These are phyloP conservation scores for Anthopleura sola DNA, from an alignment of 64 coral and sea anemone genomes.

Conservation along the genomic window DNA sequence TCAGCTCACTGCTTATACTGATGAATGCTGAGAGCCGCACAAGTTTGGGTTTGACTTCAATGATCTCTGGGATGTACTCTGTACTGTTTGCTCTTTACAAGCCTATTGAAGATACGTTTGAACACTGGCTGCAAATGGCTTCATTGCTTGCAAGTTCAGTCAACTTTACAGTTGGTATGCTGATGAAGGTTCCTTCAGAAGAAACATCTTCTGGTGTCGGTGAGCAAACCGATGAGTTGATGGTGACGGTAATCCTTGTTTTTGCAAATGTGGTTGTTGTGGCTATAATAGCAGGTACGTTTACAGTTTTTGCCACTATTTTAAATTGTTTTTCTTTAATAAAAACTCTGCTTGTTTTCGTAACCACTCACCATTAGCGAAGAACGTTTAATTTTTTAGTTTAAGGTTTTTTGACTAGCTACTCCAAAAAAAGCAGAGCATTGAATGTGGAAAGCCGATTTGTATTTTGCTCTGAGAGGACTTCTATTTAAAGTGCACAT, in stretches of 20 bases:
- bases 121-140: constrained; percentile 38
- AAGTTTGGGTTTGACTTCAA: constrained; percentile 9
- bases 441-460: too few relatives aligned
- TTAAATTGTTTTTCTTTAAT: not conserved
- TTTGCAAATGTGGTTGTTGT: not conserved
- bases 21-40: constrained; percentile 25
- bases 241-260: not conserved
- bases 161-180: constrained; percentile 51
- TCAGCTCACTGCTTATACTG: constrained; percentile 24
- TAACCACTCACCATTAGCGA: too few relatives aligned
- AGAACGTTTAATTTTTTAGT: too few relatives aligned
- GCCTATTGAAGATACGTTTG: constrained; percentile 15
- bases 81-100: constrained; percentile 26
- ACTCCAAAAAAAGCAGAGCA: too few relatives aligned
- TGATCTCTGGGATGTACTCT: constrained; percentile 34
- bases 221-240: not conserved
- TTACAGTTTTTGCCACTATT: not conserved
- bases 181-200: constrained; percentile 27
- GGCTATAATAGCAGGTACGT: not conserved
- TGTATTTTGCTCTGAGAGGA: too few relatives aligned
- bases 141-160: constrained; percentile 40
- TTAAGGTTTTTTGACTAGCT: too few relatives aligned
- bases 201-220: not conserved
- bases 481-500: too few relatives aligned
- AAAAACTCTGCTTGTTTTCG: too few relatives aligned